A percentile compares a stretch with the other conserved stretches of the same genome.
phyloP scores from a whole-genome alignment of 2,797 vertebrate species.

The Pseudocheirus occidentalis region DNA sequence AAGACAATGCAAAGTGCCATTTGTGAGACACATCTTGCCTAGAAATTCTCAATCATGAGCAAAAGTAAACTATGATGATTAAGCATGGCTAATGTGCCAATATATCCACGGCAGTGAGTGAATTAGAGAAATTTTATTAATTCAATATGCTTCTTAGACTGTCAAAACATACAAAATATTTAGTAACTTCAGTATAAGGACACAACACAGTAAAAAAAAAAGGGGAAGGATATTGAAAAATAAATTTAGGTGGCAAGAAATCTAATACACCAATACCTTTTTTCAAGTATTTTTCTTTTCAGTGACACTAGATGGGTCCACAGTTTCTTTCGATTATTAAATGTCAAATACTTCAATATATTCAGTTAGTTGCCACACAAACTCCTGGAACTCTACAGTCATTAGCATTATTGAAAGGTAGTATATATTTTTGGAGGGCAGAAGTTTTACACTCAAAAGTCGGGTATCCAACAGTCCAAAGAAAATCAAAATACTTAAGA shows the following conservation, averaged over 20 bases:
- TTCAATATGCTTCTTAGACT: too few relatives aligned
- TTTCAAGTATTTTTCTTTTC: background rate
- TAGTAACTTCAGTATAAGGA: background rate
- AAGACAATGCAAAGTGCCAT: background rate
- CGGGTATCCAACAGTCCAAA: background rate
- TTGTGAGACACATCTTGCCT: background rate
- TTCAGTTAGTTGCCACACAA: background rate
- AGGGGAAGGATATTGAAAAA: background rate
- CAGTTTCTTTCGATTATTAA: background rate
- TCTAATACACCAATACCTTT: background rate
- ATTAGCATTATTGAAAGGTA: background rate
- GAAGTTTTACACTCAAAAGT: background rate
- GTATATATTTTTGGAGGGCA: background rate
- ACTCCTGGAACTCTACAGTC: background rate
- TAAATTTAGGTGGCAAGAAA: background rate
- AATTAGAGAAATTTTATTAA: background rate
- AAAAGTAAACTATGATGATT: background rate
- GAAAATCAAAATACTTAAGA: background rate
- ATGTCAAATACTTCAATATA: background rate
- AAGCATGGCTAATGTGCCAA: background rate
- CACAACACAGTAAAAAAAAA: background rate
- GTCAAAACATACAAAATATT: background rate
- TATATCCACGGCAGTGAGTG: background rate
- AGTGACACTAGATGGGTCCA: background rate
- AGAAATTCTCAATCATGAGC: background rate